phyloP scores from a whole-genome alignment of 2,797 vertebrate species.

The Chanos chanos region DNA sequence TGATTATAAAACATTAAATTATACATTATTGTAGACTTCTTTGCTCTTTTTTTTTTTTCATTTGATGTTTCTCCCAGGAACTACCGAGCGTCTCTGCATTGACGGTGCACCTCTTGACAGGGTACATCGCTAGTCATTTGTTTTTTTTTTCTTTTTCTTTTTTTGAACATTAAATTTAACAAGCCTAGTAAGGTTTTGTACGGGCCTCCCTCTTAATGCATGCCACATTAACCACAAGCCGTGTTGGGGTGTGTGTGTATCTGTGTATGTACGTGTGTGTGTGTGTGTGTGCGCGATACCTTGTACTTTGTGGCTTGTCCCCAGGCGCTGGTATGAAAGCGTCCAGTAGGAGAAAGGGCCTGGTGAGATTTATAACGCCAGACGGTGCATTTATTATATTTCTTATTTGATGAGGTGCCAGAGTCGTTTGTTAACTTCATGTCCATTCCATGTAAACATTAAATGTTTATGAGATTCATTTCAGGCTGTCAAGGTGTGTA shows the following conservation, averaged over 20 bases:
- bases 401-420: conserved; percentile 37
- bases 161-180: conserved; percentile 62
- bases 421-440: too few relatives aligned
- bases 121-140: conserved; percentile 49
- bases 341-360: too few relatives aligned
- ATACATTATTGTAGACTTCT: conserved; percentile 62
- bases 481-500: too few relatives aligned
- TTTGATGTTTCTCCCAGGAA: conserved; percentile 56
- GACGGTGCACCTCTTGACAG: conserved; percentile 58
- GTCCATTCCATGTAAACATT: too few relatives aligned
- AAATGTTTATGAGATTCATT: too few relatives aligned
- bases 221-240: conserved; percentile 51
- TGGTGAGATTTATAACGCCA: conserved; percentile 34
- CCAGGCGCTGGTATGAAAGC: conserved; percentile 37
- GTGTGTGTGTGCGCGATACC: too few relatives aligned
- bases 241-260: too few relatives aligned
- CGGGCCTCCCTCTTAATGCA: conserved; percentile 60
- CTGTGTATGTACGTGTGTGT: too few relatives aligned
- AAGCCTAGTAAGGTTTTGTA: conserved; percentile 56
- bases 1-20: conserved; percentile 62
- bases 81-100: conserved; percentile 53
- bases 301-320: conserved; percentile 40
- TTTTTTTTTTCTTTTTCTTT: too few relatives aligned
- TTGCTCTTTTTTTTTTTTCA: too few relatives aligned
- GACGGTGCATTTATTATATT: conserved; percentile 47